Percentiles rank a stretch among this genome's conserved stretches.
phyloP scores from a whole-genome alignment of 2,888 invertebrate genomes.

The Epinotia ramella region DNA sequence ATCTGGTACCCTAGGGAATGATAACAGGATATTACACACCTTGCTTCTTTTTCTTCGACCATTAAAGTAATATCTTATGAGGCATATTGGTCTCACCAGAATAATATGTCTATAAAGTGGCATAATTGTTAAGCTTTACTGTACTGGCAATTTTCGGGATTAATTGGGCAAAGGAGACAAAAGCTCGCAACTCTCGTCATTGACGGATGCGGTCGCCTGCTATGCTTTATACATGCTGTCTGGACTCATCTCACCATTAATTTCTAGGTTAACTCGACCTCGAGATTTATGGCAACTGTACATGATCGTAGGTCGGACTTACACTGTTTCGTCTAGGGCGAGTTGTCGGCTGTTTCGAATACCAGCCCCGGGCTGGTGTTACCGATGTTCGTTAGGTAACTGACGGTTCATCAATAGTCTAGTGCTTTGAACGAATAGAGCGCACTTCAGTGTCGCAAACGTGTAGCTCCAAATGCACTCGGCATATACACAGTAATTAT shows the following conservation, averaged over 20 bases:
- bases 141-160: constrained; percentile 24
- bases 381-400: constrained; percentile 60
- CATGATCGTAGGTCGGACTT: not conserved
- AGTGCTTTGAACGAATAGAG: constrained; percentile 47
- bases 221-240: not conserved
- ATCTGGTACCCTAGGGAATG: too few relatives aligned
- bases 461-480: constrained; percentile 4
- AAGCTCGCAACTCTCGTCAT: constrained; percentile 62
- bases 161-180: constrained; percentile 46
- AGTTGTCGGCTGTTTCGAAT: too few relatives aligned
- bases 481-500: not conserved
- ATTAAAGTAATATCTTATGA: too few relatives aligned
- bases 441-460: not conserved
- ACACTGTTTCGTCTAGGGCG: too few relatives aligned
- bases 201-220: constrained; percentile 66
- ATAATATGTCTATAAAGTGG: too few relatives aligned
- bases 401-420: constrained; percentile 65
- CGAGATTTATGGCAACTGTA: not conserved
- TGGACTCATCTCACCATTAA: not conserved
- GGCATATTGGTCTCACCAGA: too few relatives aligned
- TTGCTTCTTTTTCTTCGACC: too few relatives aligned
- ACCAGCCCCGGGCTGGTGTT: not conserved
- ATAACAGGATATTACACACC: too few relatives aligned
- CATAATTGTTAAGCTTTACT: not conserved
- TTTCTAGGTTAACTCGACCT: too few relatives aligned